Evolutionary conservation across 2,113 vertebrate species (phyloP).

Genomic region (Sakesphorus luctuosus): DNA sequence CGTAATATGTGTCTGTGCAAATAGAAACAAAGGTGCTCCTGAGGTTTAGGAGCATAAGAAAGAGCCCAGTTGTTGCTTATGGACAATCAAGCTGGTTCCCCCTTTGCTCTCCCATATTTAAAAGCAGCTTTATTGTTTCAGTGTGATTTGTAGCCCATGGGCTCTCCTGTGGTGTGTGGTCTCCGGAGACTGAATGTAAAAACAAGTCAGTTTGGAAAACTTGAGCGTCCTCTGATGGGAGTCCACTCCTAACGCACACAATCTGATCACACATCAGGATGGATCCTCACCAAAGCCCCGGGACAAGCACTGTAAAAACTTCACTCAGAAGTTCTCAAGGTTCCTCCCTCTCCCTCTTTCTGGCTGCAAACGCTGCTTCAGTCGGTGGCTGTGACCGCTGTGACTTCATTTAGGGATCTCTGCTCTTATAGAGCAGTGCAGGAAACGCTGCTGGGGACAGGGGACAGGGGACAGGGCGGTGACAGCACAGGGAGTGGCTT

Average conservation of each 20-base stretch:
- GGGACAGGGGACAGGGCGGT: background rate
- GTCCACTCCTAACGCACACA: background rate
- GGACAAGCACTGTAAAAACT: conserved; percentile 25
- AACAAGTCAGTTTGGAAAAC: background rate
- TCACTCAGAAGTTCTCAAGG: background rate
- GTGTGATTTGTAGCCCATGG: background rate
- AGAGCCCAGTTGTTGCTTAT: conserved; percentile 28
- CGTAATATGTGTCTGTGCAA: conserved; percentile 45
- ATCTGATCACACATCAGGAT: background rate
- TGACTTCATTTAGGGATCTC: background rate
- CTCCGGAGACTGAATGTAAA: conserved; percentile 51
- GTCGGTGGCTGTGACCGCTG: background rate
- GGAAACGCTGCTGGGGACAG: background rate
- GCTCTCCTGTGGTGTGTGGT: background rate
- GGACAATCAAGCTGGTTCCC: conserved; percentile 18
- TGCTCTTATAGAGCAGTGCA: background rate
- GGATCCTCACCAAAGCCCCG: background rate
- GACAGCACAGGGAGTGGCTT: background rate
- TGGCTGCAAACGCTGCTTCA: background rate
- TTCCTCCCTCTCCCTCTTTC: background rate
- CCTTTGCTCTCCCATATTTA: background rate
- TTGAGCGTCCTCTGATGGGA: background rate
- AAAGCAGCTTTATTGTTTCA: conserved; percentile 17
- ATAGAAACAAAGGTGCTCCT: background rate
- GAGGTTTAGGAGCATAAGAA: background rate